phyloP scores from a whole-genome alignment of 1,140 invertebrate genomes.

The Caenorhabditis inopinata region DNA sequence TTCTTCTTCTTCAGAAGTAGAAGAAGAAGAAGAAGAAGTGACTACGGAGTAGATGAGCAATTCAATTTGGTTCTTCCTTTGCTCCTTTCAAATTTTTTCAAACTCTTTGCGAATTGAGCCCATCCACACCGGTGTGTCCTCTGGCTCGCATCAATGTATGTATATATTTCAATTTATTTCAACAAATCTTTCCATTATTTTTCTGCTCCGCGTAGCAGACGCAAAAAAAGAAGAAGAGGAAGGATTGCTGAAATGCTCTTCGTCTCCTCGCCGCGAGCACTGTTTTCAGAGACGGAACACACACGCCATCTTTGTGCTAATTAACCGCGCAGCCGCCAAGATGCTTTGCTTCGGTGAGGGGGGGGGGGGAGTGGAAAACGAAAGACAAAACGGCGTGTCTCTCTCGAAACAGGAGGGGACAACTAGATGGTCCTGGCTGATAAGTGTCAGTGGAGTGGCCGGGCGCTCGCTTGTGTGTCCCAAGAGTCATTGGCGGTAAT shows the following conservation, averaged over 20 bases:
- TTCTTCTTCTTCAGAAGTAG: neutral
- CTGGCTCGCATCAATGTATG: neutral
- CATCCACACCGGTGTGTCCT: neutral
- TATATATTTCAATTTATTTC: neutral
- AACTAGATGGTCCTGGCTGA: neutral
- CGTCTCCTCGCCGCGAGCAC: neutral
- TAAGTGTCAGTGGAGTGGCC: too few relatives aligned
- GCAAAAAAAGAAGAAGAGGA: neutral
- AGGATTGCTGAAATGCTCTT: slow-evolving; percentile 21
- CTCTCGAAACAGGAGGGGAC: neutral
- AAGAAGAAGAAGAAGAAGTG: too few relatives aligned
- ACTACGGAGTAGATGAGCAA: too few relatives aligned
- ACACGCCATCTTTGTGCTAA: neutral
- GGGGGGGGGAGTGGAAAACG: too few relatives aligned
- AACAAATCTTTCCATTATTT: neutral
- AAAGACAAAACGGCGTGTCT: neutral
- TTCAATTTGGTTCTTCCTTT: neutral
- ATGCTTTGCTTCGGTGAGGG: too few relatives aligned
- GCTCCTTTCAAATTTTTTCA: neutral
- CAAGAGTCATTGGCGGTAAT: neutral
- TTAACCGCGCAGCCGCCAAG: neutral
- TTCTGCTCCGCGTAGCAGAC: neutral
- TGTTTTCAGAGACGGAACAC: neutral
- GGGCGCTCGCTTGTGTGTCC: neutral
- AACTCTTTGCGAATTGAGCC: too few relatives aligned